Percentiles rank a stretch among this genome's conserved stretches.
Evolutionary conservation across 2,797 vertebrate genomes (phyloP).

Genomic region (Rhinella marina): DNA sequence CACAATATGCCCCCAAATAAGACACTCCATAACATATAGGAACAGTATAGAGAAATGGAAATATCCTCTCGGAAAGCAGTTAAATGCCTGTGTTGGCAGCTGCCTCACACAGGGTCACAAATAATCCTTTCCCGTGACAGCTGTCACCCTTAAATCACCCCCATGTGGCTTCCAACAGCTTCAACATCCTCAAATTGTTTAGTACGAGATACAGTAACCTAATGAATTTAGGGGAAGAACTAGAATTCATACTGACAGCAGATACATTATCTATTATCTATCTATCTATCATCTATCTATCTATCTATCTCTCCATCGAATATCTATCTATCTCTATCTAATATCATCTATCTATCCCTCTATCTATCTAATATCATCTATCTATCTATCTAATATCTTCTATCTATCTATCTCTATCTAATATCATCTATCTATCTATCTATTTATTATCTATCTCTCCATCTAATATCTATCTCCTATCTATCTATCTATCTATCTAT

Average conservation of each 20-base stretch:
- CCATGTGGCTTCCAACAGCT: conserved; percentile 28
- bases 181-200: neutral
- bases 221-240: neutral
- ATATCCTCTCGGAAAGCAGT: neutral
- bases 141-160: conserved; percentile 48
- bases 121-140: conserved; percentile 39
- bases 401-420: too few relatives aligned
- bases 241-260: neutral
- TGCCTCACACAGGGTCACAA: conserved; percentile 9
- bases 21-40: neutral
- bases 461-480: too few relatives aligned
- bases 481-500: too few relatives aligned
- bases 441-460: too few relatives aligned
- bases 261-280: neutral
- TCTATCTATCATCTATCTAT: neutral
- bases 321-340: neutral
- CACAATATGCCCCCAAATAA: neutral
- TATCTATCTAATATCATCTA: too few relatives aligned
- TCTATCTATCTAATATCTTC: too few relatives aligned
- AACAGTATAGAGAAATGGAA: neutral
- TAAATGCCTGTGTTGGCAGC: neutral
- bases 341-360: too few relatives aligned
- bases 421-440: too few relatives aligned
- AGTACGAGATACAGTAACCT: neutral
- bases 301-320: neutral